Evolutionary conservation across 2,113 vertebrate species (phyloP).

Genomic region (Pantherophis guttatus): DNA sequence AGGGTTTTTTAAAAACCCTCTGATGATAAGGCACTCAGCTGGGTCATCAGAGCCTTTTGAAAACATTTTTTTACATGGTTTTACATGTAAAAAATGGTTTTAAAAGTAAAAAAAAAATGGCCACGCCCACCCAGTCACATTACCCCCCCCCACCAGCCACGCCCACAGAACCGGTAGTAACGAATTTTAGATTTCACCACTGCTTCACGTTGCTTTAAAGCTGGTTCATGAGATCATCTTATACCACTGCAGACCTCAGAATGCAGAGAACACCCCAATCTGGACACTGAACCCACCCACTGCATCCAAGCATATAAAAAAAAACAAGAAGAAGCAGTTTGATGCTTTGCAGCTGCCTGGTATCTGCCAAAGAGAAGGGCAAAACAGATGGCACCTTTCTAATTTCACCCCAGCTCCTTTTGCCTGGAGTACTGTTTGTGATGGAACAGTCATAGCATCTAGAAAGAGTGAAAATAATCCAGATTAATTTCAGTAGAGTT

Average conservation of each 20-base stretch:
- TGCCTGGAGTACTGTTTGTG: neutral
- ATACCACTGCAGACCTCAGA: neutral
- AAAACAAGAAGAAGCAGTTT: neutral
- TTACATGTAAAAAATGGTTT: too few species aligned
- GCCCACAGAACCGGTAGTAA: too few species aligned
- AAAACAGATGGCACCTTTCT: neutral
- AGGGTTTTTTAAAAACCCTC: too few species aligned
- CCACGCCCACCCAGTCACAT: too few species aligned
- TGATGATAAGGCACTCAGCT: too few species aligned
- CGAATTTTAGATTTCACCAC: too few species aligned
- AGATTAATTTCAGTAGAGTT: neutral
- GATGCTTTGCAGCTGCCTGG: neutral
- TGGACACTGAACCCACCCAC: neutral
- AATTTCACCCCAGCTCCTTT: neutral
- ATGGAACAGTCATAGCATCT: neutral
- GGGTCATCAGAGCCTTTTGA: too few species aligned
- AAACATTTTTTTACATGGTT: too few species aligned
- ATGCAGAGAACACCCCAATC: neutral
- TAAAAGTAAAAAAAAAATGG: too few species aligned
- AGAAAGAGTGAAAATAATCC: neutral
- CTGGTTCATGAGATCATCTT: neutral
- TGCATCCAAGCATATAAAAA: neutral
- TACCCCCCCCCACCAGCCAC: too few species aligned
- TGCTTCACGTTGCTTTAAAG: neutral
- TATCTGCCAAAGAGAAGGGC: neutral